Conservation (phyloP, 2,888 invertebrate species). For the Drosophila neotestacea region DNA sequence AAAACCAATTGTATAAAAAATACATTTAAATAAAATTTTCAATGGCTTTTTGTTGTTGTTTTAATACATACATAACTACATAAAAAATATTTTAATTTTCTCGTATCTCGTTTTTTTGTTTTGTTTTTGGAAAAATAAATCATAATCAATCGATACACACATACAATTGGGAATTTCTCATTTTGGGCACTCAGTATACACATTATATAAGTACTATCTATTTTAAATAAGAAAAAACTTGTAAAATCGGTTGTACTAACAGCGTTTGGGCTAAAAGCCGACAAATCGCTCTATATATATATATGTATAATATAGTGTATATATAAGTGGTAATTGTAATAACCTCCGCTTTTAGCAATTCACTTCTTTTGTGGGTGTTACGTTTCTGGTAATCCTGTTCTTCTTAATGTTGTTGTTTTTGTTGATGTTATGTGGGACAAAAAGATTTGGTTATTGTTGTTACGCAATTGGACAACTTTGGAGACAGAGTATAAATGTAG, state of each 20-base stretch:
- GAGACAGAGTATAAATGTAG: conserved; percentile 17
- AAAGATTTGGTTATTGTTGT: conserved; percentile 26
- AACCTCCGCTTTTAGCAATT: conserved; percentile 38
- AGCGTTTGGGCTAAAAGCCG: conserved; percentile 33
- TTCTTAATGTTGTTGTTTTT: conserved; percentile 12
- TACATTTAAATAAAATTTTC: conserved; percentile 45
- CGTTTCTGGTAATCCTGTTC: conserved; percentile 12
- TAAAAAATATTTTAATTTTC: conserved; percentile 52
- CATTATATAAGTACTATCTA: conserved; percentile 31
- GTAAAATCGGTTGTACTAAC: conserved; percentile 65
- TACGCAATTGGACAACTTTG: conserved; percentile 47
- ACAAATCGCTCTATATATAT: conserved; percentile 30
- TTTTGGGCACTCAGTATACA: conserved; percentile 17
- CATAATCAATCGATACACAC: conserved; percentile 28
- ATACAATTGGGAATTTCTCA: conserved; percentile 31
- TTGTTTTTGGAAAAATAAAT: conserved; percentile 32
- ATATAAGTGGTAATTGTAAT: conserved; percentile 45
- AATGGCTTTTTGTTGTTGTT: conserved; percentile 54
- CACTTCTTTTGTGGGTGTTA: conserved; percentile 23
- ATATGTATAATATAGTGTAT: conserved; percentile 45
- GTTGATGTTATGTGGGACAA: conserved; percentile 16
- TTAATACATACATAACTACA: conserved; percentile 45
- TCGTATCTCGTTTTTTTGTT: conserved; percentile 30
- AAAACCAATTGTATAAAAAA: conserved; percentile 44
- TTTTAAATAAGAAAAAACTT: conserved; percentile 47